A percentile compares a stretch with the other conserved stretches of the same genome.
Evolutionary conservation across 2,888 invertebrate species (phyloP).

Genomic region (Ichneumoninae sp.): DNA sequence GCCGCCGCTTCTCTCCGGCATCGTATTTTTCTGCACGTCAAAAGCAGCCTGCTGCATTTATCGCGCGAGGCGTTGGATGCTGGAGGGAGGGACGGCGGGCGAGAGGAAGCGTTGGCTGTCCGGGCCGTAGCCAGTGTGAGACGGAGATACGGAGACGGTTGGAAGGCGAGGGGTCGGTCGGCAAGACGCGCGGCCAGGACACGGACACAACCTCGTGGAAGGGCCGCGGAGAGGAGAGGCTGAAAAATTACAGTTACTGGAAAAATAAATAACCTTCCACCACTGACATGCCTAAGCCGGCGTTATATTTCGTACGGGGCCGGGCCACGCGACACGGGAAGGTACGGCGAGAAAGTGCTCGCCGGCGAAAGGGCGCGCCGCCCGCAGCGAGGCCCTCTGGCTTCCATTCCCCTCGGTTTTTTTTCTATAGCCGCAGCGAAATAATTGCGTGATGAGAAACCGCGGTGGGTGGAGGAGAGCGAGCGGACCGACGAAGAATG

Average conservation of each 20-base stretch:
- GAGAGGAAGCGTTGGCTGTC: neutral
- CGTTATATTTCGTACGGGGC: constrained; percentile 76
- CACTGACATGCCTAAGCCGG: constrained; percentile 74
- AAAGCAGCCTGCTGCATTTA: constrained; percentile 82
- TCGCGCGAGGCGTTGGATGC: constrained; percentile 68
- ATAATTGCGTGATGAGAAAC: constrained; percentile 79
- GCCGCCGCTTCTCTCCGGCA: constrained; percentile 65
- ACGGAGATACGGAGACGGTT: constrained; percentile 23
- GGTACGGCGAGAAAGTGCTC: constrained; percentile 18
- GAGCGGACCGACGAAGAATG: constrained; percentile 51
- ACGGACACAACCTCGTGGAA: neutral
- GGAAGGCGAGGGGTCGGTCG: constrained; percentile 1
- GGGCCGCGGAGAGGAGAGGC: constrained; percentile 71
- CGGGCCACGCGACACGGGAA: constrained; percentile 49
- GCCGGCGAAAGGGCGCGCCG: constrained; percentile 43
- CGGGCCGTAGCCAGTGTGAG: neutral
- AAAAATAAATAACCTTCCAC: constrained; percentile 80
- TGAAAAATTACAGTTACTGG: constrained; percentile 82
- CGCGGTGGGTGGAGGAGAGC: constrained; percentile 59
- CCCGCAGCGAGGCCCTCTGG: constrained; percentile 45
- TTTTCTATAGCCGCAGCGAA: constrained; percentile 61
- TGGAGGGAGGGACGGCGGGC: neutral
- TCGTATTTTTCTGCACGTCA: constrained; percentile 81
- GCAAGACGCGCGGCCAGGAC: constrained; percentile 9
- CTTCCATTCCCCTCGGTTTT: constrained; percentile 8